These are phyloP conservation scores for Onychostruthus taczanowskii DNA, from an alignment of 2,113 vertebrate species.

Conservation along the genomic window DNA sequence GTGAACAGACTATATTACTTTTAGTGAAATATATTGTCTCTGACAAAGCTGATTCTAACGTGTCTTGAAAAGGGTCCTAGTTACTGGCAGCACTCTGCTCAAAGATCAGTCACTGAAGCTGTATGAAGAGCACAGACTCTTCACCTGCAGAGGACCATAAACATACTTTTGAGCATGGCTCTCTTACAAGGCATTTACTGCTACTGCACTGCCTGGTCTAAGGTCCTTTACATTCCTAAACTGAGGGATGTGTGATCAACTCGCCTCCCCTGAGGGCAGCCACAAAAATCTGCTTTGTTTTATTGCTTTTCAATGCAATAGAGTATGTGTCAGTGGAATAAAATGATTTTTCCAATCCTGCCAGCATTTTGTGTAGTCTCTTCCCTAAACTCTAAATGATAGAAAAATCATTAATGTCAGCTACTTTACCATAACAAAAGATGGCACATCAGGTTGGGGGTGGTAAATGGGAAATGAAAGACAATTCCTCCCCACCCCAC, in stretches of 20 bases:
- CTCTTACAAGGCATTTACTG: background rate
- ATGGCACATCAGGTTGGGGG: background rate
- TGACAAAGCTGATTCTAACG: background rate
- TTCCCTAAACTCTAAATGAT: constrained; percentile 1
- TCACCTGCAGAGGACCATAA: background rate
- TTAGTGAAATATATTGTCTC: background rate
- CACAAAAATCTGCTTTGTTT: constrained; percentile 2
- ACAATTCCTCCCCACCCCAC: background rate
- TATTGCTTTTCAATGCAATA: constrained; percentile 54
- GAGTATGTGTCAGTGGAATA: background rate
- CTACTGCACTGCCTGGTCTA: background rate
- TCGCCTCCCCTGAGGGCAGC: constrained; percentile 6
- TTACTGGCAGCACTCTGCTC: background rate
- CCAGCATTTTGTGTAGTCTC: background rate
- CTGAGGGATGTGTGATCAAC: background rate
- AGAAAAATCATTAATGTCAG: constrained; percentile 23
- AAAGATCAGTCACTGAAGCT: background rate
- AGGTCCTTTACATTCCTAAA: constrained; percentile 15
- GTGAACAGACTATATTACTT: background rate
- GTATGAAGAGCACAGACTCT: background rate
- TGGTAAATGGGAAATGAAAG: background rate
- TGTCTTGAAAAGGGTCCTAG: background rate
- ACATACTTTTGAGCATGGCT: background rate
- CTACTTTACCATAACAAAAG: background rate
- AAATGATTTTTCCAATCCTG: constrained; percentile 49